These are phyloP conservation scores for Mus pahari DNA, from an alignment of 2,113 vertebrate species.

Conservation along the genomic window DNA sequence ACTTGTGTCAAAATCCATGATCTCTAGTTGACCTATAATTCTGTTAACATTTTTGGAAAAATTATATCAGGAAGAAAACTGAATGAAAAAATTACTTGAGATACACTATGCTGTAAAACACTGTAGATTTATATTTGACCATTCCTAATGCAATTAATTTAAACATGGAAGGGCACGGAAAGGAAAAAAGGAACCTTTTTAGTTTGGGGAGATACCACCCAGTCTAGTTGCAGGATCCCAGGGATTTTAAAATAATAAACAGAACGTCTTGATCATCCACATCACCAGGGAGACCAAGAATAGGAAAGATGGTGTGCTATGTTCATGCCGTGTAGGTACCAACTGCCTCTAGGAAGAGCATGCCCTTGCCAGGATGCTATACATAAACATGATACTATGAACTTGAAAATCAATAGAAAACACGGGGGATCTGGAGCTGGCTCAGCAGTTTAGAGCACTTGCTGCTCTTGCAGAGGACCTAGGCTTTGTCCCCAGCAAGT, in stretches of 20 bases:
- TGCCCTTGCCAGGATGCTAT: not conserved
- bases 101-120: not conserved
- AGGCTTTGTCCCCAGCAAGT: not conserved
- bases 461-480: not conserved
- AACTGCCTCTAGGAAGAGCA: not conserved
- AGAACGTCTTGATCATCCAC: not conserved
- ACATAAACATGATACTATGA: not conserved
- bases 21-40: not conserved
- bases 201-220: not conserved
- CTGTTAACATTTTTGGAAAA: not conserved
- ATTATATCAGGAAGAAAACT: not conserved
- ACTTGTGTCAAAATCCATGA: not conserved
- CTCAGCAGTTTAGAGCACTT: not conserved
- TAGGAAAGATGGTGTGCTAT: not conserved
- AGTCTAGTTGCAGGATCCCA: not conserved
- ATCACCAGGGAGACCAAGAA: not conserved
- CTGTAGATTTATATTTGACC: not conserved
- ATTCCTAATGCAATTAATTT: not conserved
- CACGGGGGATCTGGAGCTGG: not conserved
- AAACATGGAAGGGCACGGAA: slow-evolving; percentile 1
- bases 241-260: slow-evolving; percentile 41
- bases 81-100: not conserved
- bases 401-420: not conserved
- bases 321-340: not conserved
- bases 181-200: not conserved